Conservation (phyloP, 2,797 vertebrate genomes). For the Calcarius lapponicus region DNA sequence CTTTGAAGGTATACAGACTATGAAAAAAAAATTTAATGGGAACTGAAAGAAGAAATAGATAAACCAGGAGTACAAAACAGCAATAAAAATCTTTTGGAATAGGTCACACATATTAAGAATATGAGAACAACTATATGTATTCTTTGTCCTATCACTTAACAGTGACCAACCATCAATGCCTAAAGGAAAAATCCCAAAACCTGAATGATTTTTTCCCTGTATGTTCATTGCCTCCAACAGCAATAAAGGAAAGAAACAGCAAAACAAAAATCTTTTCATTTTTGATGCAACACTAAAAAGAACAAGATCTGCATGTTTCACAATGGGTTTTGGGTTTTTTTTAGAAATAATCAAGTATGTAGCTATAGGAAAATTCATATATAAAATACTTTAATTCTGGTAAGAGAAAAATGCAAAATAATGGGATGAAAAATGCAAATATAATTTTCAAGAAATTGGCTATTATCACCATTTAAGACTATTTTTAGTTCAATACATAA, state of each 20-base stretch:
- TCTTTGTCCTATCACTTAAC: not conserved
- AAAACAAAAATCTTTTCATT: not conserved
- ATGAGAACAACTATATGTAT: not conserved
- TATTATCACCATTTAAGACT: not conserved
- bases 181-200: not conserved
- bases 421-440: not conserved
- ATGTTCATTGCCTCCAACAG: not conserved
- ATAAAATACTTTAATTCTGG: not conserved
- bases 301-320: not conserved
- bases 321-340: accelerated
- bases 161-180: not conserved
- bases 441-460: not conserved
- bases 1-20: not conserved
- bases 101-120: not conserved
- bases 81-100: not conserved
- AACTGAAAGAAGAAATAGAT: not conserved
- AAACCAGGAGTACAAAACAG: not conserved
- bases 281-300: not conserved
- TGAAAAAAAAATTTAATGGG: not conserved
- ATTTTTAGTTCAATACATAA: slow-evolving; percentile 13
- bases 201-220: not conserved
- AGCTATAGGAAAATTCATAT: not conserved
- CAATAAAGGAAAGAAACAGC: not conserved
- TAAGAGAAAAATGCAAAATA: not conserved
- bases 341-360: not conserved